phyloP scores from a whole-genome alignment of 2,797 vertebrate genomes.

The Oreochromis mossambicus region DNA sequence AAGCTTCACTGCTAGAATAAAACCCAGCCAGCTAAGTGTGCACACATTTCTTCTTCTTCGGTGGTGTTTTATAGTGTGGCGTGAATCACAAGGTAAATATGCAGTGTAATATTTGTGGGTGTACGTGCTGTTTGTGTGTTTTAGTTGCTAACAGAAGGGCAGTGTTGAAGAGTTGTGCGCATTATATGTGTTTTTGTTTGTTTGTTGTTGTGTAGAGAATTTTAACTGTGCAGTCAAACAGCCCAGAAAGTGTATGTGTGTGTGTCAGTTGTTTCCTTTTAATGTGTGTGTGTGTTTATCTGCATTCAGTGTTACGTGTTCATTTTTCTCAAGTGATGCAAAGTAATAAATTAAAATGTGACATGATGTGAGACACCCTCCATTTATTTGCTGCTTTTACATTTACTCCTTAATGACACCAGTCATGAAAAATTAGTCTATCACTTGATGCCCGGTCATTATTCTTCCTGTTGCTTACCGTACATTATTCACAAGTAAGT shows the following conservation, averaged over 20 bases:
- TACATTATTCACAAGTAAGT: not conserved
- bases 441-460: not conserved
- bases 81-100: conserved; percentile 6
- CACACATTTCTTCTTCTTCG: conserved; percentile 14
- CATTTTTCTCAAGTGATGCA: not conserved
- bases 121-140: not conserved
- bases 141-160: not conserved
- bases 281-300: not conserved
- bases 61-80: conserved; percentile 7
- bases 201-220: not conserved
- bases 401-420: not conserved
- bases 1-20: conserved; percentile 11
- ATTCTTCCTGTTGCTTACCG: not conserved
- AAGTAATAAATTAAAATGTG: not conserved
- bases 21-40: not conserved
- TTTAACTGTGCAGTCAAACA: not conserved
- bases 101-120: conserved; percentile 38
- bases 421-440: not conserved
- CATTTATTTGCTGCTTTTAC: conserved; percentile 15
- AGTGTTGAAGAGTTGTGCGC: not conserved
- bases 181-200: not conserved
- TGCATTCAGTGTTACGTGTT: conserved; percentile 9
- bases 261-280: not conserved
- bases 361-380: not conserved
- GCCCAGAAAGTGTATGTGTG: not conserved